These are phyloP conservation scores for Dione juno DNA, from an alignment of 2,888 invertebrate genomes.

Conservation along the genomic window DNA sequence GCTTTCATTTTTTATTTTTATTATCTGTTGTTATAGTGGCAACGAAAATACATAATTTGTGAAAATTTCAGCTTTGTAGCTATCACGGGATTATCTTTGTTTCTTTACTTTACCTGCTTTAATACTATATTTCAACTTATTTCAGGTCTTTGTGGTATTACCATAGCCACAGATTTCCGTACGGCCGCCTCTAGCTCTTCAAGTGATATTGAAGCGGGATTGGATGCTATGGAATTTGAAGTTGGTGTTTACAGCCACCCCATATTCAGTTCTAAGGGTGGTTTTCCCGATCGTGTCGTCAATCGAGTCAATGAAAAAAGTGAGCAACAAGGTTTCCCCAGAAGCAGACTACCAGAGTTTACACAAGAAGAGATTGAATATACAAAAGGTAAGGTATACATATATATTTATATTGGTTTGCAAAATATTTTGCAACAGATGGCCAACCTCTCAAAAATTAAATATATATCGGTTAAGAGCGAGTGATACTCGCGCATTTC, in stretches of 20 bases:
- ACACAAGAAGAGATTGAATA: constrained; percentile 66
- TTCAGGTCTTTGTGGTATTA: constrained; percentile 64
- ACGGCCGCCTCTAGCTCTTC: constrained; percentile 57
- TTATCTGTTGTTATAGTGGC: too few species aligned
- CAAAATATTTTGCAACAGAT: too few species aligned
- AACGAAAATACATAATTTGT: too few species aligned
- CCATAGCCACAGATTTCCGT: constrained; percentile 66
- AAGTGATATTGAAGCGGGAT: constrained; percentile 60
- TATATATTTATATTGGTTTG: too few species aligned
- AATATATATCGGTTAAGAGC: too few species aligned
- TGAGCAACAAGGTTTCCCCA: constrained; percentile 68
- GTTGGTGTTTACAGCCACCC: constrained; percentile 74
- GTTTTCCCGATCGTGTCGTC: constrained; percentile 75
- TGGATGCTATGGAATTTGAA: constrained; percentile 62
- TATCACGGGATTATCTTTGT: too few species aligned
- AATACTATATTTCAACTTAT: neutral
- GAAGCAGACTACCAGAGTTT: constrained; percentile 76
- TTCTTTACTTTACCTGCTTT: too few species aligned
- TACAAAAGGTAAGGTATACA: neutral
- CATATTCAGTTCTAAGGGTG: constrained; percentile 72
- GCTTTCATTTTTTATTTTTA: too few species aligned
- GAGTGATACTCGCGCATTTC: too few species aligned
- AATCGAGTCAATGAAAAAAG: constrained; percentile 71
- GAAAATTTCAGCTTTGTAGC: too few species aligned
- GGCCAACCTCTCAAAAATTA: too few species aligned